A percentile compares a stretch with the other conserved stretches of the same genome.
Conservation (phyloP, 2,113 vertebrate genomes). For the Anarhynchus alexandrinus region DNA sequence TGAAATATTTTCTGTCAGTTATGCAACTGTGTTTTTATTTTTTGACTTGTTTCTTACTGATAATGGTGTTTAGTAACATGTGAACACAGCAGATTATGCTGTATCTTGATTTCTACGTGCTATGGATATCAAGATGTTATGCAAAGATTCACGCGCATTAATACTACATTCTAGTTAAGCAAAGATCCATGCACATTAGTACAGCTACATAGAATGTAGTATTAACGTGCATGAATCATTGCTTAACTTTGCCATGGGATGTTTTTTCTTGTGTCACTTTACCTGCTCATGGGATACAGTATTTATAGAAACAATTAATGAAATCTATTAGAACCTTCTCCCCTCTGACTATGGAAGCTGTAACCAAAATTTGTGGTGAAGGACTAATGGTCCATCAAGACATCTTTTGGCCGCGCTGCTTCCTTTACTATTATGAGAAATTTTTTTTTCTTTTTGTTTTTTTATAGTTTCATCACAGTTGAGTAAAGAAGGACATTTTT, state of each 20-base stretch:
- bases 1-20: slow-evolving; percentile 13
- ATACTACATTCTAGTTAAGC: neutral
- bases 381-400: neutral
- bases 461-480: neutral
- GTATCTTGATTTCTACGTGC: neutral
- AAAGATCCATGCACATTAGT: neutral
- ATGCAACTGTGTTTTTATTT: neutral
- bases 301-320: neutral
- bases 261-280: neutral
- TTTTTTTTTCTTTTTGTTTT: no score
- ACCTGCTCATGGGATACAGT: neutral
- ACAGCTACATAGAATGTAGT: neutral
- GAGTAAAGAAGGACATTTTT: neutral
- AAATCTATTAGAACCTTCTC: neutral
- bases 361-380: neutral
- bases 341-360: neutral
- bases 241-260: neutral
- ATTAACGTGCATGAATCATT: neutral
- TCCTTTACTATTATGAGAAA: neutral
- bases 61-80: neutral
- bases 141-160: neutral
- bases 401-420: neutral
- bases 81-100: neutral
- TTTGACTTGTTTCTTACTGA: neutral
- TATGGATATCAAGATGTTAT: neutral